phyloP scores from a whole-genome alignment of 1,140 invertebrate genomes.

The Apis dorsata region DNA sequence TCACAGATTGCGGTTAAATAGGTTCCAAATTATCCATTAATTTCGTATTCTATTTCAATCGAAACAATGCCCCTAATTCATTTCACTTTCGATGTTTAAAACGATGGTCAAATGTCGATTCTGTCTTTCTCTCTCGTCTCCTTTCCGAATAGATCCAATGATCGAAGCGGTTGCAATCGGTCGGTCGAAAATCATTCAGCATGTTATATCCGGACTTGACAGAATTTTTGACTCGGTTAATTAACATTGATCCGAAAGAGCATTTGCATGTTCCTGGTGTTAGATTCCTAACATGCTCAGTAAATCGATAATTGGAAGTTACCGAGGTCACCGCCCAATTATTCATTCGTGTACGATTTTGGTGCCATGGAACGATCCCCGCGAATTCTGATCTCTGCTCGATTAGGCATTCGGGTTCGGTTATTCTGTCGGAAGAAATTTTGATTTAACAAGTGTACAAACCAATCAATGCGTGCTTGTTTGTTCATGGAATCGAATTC shows the following conservation, averaged over 20 bases:
- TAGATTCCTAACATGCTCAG: slow-evolving; percentile 12
- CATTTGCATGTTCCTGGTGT: slow-evolving; percentile 38
- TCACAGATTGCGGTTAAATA: background rate
- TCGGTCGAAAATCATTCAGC: background rate
- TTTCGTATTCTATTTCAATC: background rate
- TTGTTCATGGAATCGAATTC: background rate
- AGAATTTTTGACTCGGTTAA: slow-evolving; percentile 31
- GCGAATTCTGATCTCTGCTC: background rate
- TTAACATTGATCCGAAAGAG: slow-evolving; percentile 33
- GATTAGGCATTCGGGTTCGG: slow-evolving; percentile 23
- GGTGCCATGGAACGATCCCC: background rate
- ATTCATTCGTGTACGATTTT: slow-evolving; percentile 25
- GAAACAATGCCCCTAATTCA: background rate
- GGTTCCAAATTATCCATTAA: background rate
- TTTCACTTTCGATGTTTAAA: background rate
- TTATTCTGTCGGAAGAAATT: slow-evolving; percentile 16
- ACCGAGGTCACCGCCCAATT: slow-evolving; percentile 24
- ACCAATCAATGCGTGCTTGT: background rate
- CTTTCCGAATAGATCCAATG: background rate
- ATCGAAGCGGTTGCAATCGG: background rate
- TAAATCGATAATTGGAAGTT: slow-evolving; percentile 28
- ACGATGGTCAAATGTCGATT: background rate
- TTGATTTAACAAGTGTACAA: slow-evolving; percentile 1
- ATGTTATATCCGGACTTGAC: background rate
- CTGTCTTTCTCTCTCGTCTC: background rate